Percentiles rank a stretch among this genome's conserved stretches.
These are phyloP conservation scores for Psittacara wagleri DNA, from an alignment of 2,113 vertebrate species.

Conservation along the genomic window DNA sequence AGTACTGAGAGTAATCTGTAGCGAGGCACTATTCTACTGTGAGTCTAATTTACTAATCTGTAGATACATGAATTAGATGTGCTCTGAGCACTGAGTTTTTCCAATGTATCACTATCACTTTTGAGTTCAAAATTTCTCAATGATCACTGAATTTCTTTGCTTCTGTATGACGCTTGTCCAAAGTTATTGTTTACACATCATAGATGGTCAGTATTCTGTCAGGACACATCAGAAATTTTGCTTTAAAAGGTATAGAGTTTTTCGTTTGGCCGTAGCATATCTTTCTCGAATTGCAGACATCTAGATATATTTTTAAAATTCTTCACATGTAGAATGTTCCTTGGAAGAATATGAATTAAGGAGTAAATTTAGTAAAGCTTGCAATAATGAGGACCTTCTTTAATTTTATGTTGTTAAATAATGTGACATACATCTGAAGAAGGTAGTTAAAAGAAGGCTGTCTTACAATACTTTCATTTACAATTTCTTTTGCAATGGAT, in stretches of 20 bases:
- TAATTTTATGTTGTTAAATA: not conserved
- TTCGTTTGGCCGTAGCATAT: not conserved
- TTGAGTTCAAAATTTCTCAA: not conserved
- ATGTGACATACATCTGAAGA: not conserved
- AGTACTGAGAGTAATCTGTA: not conserved
- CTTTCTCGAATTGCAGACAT: not conserved
- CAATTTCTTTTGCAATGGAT: not conserved
- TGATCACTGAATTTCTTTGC: not conserved
- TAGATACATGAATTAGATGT: not conserved
- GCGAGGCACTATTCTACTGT: accelerated
- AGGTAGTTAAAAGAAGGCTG: not conserved
- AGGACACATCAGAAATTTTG: not conserved
- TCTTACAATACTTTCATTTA: not conserved
- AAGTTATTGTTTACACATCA: not conserved
- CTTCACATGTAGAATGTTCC: not conserved
- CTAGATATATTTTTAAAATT: not conserved
- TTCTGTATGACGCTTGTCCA: not conserved
- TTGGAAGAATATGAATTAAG: not conserved
- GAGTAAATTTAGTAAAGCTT: not conserved
- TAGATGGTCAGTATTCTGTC: not conserved
- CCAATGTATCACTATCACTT: not conserved
- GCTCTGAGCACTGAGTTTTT: not conserved
- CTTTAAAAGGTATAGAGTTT: not conserved
- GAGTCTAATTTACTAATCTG: not conserved
- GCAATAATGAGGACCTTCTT: not conserved